phyloP scores from a whole-genome alignment of 2,888 invertebrate genomes.

The Myopa tessellatipennis region DNA sequence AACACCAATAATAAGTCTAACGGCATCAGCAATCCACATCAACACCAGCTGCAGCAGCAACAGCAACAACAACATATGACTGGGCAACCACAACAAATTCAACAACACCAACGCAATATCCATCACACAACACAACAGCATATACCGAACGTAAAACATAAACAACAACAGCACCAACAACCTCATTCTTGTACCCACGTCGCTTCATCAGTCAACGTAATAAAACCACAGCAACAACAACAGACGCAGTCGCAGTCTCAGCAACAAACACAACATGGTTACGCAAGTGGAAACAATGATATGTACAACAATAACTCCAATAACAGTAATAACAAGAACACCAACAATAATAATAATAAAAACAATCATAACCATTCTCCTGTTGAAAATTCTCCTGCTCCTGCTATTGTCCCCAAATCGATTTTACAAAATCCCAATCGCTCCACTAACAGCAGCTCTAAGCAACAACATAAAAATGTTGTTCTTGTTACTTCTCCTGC shows the following conservation, averaged over 20 bases:
- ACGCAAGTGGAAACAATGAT: conserved; percentile 1
- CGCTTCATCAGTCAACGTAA: background rate
- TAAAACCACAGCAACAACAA: conserved; percentile 14
- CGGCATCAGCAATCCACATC: conserved; percentile 32
- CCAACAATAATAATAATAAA: conserved; percentile 9
- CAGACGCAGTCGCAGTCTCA: background rate
- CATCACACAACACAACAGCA: conserved; percentile 25
- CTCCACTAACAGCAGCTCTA: background rate
- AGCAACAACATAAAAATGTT: background rate
- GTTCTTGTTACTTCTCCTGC: background rate
- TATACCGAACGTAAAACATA: conserved; percentile 37
- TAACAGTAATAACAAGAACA: conserved; percentile 14
- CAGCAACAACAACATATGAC: conserved; percentile 22
- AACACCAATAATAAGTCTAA: conserved; percentile 27
- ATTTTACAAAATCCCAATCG: conserved; percentile 46
- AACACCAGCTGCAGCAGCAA: conserved; percentile 30
- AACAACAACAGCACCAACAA: conserved; percentile 13
- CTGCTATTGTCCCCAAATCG: conserved; percentile 32
- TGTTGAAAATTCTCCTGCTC: background rate
- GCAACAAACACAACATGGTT: conserved; percentile 24
- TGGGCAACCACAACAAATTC: conserved; percentile 44
- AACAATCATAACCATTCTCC: background rate
- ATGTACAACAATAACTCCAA: conserved; percentile 8
- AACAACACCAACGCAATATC: conserved; percentile 33
- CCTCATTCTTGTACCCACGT: background rate